Percentiles rank a stretch among this genome's conserved stretches.
Conservation (phyloP, 1,140 invertebrate species). For the Drosophila lacertosa region DNA sequence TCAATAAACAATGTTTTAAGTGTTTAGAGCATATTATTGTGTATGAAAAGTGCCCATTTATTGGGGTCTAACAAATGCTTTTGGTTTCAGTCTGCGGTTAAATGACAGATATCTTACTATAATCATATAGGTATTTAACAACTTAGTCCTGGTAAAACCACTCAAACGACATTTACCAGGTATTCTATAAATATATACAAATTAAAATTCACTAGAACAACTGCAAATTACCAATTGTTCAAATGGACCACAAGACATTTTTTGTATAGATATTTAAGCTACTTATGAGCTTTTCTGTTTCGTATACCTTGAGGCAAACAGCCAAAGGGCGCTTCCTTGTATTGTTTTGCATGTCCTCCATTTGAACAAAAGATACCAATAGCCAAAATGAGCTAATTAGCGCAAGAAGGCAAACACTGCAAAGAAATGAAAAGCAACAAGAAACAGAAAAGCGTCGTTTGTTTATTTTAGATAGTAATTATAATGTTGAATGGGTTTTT, state of each 20-base stretch:
- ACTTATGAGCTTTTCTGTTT: slow-evolving; percentile 13
- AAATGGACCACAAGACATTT: slow-evolving; percentile 35
- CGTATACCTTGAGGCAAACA: slow-evolving; percentile 14
- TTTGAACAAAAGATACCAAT: slow-evolving; percentile 57
- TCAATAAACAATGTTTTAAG: not conserved
- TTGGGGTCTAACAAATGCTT: too few relatives aligned
- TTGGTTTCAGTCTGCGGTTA: too few relatives aligned
- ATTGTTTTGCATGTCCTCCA: slow-evolving; percentile 48
- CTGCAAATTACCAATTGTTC: slow-evolving; percentile 16
- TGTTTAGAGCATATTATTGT: too few relatives aligned
- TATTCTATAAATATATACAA: not conserved
- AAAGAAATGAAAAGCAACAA: slow-evolving; percentile 9
- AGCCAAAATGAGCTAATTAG: slow-evolving; percentile 68
- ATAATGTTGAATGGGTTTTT: slow-evolving; percentile 39
- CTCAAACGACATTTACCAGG: not conserved
- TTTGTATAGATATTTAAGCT: slow-evolving; percentile 14
- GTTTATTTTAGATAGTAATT: slow-evolving; percentile 27
- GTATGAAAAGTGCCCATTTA: too few relatives aligned
- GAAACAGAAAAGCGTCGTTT: slow-evolving; percentile 10
- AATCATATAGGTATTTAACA: not conserved
- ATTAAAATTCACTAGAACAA: not conserved
- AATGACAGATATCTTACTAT: too few relatives aligned
- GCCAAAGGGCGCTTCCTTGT: slow-evolving; percentile 35
- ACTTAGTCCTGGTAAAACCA: not conserved
- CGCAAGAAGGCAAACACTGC: slow-evolving; percentile 37